These are phyloP conservation scores for Homarus gammarus DNA, from an alignment of 2,888 invertebrate species.

Conservation along the genomic window DNA sequence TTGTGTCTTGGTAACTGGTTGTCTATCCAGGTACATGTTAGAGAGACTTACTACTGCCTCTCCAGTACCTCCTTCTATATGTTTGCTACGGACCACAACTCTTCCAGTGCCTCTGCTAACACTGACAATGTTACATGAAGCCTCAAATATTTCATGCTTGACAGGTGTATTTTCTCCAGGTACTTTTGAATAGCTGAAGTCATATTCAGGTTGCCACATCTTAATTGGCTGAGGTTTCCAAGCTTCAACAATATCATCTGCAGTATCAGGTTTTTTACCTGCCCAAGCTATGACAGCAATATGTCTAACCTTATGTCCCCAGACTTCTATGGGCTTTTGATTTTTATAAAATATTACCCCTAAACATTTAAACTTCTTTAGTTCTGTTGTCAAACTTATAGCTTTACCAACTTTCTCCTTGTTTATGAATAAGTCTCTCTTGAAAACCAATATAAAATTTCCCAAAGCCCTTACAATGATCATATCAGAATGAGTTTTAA, in stretches of 20 bases:
- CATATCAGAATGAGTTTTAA: background rate
- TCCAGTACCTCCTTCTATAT: background rate
- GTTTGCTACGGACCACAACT: background rate
- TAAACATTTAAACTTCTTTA: background rate
- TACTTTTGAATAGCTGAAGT: background rate
- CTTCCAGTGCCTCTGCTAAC: background rate
- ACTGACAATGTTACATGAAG: background rate
- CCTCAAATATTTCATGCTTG: background rate
- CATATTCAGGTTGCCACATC: background rate
- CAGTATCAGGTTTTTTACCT: background rate
- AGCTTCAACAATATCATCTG: background rate
- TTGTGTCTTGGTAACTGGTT: background rate
- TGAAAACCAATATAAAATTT: background rate
- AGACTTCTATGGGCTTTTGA: background rate
- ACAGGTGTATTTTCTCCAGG: background rate
- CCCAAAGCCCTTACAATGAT: background rate
- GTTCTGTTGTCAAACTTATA: background rate
- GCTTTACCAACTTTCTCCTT: background rate
- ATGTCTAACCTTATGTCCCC: background rate
- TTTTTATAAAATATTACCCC: background rate
- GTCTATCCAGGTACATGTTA: background rate
- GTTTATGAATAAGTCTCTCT: background rate
- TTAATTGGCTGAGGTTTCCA: background rate
- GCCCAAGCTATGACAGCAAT: background rate
- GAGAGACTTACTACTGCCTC: background rate